phyloP scores from a whole-genome alignment of 2,888 invertebrate genomes.

The Alitta virens region DNA sequence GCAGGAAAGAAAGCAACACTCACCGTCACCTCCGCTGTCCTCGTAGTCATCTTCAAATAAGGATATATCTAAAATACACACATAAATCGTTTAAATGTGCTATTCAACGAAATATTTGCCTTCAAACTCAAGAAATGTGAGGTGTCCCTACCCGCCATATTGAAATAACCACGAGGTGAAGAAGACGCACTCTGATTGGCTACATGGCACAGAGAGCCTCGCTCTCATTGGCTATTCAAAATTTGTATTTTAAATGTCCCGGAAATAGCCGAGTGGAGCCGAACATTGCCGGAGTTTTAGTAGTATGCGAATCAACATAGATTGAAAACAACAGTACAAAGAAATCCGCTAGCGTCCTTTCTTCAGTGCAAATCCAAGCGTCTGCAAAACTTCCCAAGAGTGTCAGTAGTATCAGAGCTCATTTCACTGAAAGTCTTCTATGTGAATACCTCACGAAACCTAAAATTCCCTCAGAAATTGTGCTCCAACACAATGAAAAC shows the following conservation, averaged over 20 bases:
- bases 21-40: conserved; percentile 47
- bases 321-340: too few species aligned
- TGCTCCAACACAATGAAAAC: conserved; percentile 3
- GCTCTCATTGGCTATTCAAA: conserved; percentile 7
- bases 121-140: conserved; percentile 18
- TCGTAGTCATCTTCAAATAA: conserved; percentile 47
- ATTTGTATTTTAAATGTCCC: conserved; percentile 21
- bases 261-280: conserved; percentile 6
- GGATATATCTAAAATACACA: conserved; percentile 49
- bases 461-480: too few species aligned
- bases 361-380: too few species aligned
- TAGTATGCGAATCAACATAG: too few species aligned
- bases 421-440: too few species aligned
- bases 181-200: conserved; percentile 11
- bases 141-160: conserved; percentile 19
- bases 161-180: conserved; percentile 14
- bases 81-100: conserved; percentile 9
- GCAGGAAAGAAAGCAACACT: conserved; percentile 26
- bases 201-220: neutral
- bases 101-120: conserved; percentile 13
- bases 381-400: too few species aligned
- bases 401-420: too few species aligned
- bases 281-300: conserved; percentile 5
- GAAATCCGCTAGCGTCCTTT: too few species aligned
- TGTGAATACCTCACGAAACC: too few species aligned